Base-by-base conservation (phyloP, 2,888 invertebrate genomes). In the Drosophila quasianomalipes region DNA sequence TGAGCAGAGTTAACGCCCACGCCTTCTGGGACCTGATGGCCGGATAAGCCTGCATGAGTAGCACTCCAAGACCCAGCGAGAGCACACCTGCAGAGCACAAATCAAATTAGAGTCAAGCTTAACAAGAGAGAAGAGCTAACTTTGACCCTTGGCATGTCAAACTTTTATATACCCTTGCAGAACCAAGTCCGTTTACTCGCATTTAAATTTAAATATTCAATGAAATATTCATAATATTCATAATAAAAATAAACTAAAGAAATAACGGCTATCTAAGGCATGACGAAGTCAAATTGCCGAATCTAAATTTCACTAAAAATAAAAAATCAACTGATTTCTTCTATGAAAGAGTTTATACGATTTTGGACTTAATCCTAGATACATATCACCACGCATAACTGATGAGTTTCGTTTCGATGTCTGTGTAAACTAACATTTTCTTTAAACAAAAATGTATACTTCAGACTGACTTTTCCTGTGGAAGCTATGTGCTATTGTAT, bases 51-150 rank as follows among this genome's bases (percentile, higher is more conserved):
- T 91, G 89, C 76, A 91, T 90, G 31, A 93, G 74, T 12, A 92
- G 83, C 44, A 93, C 64, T 19, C 92, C 92, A 26, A 93, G 81
- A 4, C 82, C 89, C 39, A 92, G 44, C 1, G 92, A 92, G 4
- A 91, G 83, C 1, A 92, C 31, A 81, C 92, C 93, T 93, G 33
- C 0, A 47, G 10, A 61, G 54, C 28, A 41, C 4, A 19, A n/a
- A 31, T 39, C 16, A 26, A 19, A 63, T 69, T 28, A 28, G n/a
- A 31, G 2, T 12, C 10, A n/a, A 22, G 1, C 10, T n/a, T 22
- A 31, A 9, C 3, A 22, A 4, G 22, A 37, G 12, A 54, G 14
- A 37, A 26, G n/a, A 3, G 1, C 22, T 28, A n/a, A 33, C 14
- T 37, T n/a, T 37, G 5, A 57, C 3, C 19, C 12, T 52, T 30